Conservation (phyloP, 2,888 invertebrate species). For the Gastrophysa polygoni region DNA sequence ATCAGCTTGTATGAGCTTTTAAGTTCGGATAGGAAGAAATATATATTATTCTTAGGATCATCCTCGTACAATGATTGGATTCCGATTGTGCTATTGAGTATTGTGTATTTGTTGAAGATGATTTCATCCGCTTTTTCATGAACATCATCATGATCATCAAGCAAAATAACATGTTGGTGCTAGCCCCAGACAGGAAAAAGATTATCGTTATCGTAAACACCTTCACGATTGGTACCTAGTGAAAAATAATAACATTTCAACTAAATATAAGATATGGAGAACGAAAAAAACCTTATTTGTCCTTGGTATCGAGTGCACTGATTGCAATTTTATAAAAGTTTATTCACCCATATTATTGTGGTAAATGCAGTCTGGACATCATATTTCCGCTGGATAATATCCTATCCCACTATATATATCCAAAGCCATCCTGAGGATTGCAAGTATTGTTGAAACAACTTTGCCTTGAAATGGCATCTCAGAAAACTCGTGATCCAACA, state of each 20-base stretch:
- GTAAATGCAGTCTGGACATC: not conserved
- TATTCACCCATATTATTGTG: not conserved
- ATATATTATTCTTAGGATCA: too few relatives aligned
- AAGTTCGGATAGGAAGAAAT: too few relatives aligned
- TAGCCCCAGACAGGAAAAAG: too few relatives aligned
- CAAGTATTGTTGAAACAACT: not conserved
- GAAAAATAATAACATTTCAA: not conserved
- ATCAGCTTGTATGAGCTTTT: too few relatives aligned
- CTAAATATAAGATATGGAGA: not conserved
- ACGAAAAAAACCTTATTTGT: not conserved
- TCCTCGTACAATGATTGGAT: too few relatives aligned
- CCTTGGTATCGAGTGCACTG: not conserved
- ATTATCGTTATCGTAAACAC: too few relatives aligned
- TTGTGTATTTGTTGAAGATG: too few relatives aligned
- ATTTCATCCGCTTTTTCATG: too few relatives aligned
- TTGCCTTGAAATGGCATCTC: constrained; percentile 10
- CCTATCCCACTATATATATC: not conserved
- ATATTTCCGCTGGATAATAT: not conserved
- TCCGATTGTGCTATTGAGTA: too few relatives aligned
- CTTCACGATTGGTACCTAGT: not conserved
- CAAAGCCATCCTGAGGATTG: not conserved
- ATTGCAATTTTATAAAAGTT: not conserved
- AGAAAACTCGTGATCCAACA: constrained; percentile 40
- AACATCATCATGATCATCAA: too few relatives aligned
- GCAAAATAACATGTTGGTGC: too few relatives aligned